These are phyloP conservation scores for Notothenia coriiceps DNA, from an alignment of 2,113 vertebrate species.

Conservation along the genomic window DNA sequence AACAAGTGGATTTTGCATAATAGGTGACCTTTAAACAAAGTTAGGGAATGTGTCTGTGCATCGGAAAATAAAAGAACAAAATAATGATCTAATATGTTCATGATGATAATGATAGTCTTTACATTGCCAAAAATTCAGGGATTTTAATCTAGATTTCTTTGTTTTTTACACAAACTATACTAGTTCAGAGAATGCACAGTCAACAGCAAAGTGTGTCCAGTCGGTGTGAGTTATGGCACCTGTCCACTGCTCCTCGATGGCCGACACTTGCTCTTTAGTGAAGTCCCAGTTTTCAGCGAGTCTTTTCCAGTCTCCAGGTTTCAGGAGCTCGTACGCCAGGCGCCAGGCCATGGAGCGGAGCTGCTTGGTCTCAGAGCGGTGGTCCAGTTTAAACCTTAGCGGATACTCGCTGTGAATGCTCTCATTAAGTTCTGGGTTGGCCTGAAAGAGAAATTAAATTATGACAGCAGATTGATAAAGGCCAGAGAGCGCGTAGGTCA, in stretches of 20 bases:
- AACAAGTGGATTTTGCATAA: too few species aligned
- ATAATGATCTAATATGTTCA: too few species aligned
- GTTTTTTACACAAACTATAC: neutral
- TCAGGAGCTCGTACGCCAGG: conserved; percentile 87
- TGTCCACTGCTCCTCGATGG: conserved; percentile 92
- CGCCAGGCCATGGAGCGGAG: conserved; percentile 87
- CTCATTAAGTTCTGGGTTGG: conserved; percentile 65
- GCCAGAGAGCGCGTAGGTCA: conserved; percentile 46
- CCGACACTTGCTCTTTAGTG: conserved; percentile 86
- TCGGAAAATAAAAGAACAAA: too few species aligned
- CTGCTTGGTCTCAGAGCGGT: conserved; percentile 86
- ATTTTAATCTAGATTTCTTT: neutral
- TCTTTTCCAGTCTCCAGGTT: conserved; percentile 88
- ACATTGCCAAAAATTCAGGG: neutral
- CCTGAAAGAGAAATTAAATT: conserved; percentile 85
- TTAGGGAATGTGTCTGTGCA: too few species aligned
- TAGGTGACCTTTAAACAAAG: too few species aligned
- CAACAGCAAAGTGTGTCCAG: neutral
- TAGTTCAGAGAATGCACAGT: conserved; percentile 20
- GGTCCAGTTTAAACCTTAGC: conserved; percentile 92
- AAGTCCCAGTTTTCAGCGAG: conserved; percentile 89
- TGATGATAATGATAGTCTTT: too few species aligned
- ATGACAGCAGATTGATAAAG: conserved; percentile 74
- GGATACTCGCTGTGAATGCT: conserved; percentile 68
- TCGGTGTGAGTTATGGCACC: conserved; percentile 78